phyloP scores from a whole-genome alignment of 2,797 vertebrate genomes.

The Simalia tracyae region DNA sequence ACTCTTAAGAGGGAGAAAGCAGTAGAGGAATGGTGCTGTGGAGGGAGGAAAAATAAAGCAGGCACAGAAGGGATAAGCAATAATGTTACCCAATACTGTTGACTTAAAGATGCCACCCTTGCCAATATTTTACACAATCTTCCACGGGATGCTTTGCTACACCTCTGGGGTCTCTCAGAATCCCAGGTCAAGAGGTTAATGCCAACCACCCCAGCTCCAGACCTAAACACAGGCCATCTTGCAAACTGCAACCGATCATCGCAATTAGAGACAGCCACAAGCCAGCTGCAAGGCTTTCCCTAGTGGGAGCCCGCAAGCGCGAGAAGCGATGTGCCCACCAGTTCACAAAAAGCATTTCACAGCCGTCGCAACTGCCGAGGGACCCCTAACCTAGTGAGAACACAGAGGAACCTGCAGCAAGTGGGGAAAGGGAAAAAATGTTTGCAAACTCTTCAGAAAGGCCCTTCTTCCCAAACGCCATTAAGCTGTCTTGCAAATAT shows the following conservation, averaged over 20 bases:
- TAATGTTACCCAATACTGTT: background rate
- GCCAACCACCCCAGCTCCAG: background rate
- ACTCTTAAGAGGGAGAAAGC: too few relatives aligned
- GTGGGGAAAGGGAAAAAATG: background rate
- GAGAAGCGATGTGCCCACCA: constrained; percentile 39
- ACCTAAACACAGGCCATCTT: background rate
- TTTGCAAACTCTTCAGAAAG: background rate
- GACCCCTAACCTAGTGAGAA: constrained; percentile 62
- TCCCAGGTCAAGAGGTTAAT: background rate
- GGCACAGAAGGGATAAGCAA: background rate
- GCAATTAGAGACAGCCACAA: constrained; percentile 24
- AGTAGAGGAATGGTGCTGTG: background rate
- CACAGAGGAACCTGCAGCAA: constrained; percentile 14
- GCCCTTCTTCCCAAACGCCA: too few relatives aligned
- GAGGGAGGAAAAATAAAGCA: too few relatives aligned
- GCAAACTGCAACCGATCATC: constrained; percentile 22
- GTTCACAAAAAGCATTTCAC: constrained; percentile 65
- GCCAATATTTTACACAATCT: background rate
- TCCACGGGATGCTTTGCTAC: background rate
- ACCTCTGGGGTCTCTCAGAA: background rate
- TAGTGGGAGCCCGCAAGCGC: constrained; percentile 22
- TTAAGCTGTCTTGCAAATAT: too few relatives aligned
- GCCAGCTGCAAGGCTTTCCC: constrained; percentile 30
- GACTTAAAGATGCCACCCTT: too few relatives aligned
- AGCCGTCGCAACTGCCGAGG: constrained; percentile 63